A percentile compares a stretch with the other conserved stretches of the same genome.
phyloP scores from a whole-genome alignment of 1,140 invertebrate genomes.

The Protaetia brevitarsis region DNA sequence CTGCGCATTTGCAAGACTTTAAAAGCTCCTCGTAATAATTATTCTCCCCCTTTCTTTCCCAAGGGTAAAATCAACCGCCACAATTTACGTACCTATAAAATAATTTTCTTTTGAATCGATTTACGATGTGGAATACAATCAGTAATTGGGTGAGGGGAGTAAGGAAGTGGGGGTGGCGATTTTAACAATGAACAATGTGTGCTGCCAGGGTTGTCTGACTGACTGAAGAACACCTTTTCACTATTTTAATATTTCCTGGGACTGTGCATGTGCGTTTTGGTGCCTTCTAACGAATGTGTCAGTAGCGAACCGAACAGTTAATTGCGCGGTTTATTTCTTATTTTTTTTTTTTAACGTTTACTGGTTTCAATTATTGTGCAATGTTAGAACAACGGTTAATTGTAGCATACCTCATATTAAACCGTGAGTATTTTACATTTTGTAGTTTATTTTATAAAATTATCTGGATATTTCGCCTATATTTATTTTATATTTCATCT shows the following conservation, averaged over 20 bases:
- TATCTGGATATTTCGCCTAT: too few species aligned
- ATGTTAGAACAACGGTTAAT: too few species aligned
- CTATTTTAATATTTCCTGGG: conserved; percentile 6
- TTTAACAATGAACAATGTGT: conserved; percentile 15
- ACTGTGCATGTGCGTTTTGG: conserved; percentile 1
- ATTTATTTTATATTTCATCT: too few species aligned
- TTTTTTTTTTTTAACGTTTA: too few species aligned
- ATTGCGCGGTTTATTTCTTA: too few species aligned
- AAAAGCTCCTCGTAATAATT: neutral
- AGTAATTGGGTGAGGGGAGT: conserved; percentile 2
- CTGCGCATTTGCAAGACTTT: too few species aligned
- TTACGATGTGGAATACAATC: conserved; percentile 1
- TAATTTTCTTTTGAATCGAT: conserved; percentile 15
- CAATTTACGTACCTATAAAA: conserved; percentile 9
- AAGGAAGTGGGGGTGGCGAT: conserved; percentile 9
- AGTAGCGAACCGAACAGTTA: too few species aligned
- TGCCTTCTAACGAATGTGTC: neutral
- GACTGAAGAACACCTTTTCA: neutral
- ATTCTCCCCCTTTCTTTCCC: neutral
- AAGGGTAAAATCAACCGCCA: neutral
- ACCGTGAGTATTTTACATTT: too few species aligned
- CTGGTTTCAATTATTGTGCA: too few species aligned
- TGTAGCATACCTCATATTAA: too few species aligned
- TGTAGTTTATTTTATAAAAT: too few species aligned
- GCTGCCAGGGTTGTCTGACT: neutral